phyloP scores from a whole-genome alignment of 1,140 invertebrate genomes.

The Drosophila aff. region DNA sequence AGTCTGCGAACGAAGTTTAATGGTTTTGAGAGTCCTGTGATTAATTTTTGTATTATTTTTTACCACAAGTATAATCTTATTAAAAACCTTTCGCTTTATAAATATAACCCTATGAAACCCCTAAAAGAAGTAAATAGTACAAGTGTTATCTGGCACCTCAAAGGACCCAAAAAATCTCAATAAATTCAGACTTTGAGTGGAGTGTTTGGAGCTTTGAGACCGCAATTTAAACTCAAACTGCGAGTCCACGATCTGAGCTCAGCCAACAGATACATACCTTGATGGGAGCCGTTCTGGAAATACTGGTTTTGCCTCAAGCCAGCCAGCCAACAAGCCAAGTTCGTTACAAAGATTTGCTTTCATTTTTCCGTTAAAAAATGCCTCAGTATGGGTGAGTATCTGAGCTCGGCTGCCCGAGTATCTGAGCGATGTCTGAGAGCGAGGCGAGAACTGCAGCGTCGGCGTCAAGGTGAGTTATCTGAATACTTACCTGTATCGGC shows the following conservation, averaged over 20 bases:
- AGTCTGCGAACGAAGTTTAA: too few relatives aligned
- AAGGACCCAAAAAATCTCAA: neutral
- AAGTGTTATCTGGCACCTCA: too few relatives aligned
- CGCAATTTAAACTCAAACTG: slow-evolving; percentile 26
- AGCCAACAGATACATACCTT: slow-evolving; percentile 70
- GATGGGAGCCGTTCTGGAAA: slow-evolving; percentile 59
- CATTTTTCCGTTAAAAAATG: slow-evolving; percentile 76
- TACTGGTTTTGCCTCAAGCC: slow-evolving; percentile 71
- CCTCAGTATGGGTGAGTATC: slow-evolving; percentile 27
- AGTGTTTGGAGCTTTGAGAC: neutral
- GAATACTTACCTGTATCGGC: slow-evolving; percentile 27
- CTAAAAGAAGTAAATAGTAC: too few relatives aligned
- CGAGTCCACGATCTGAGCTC: slow-evolving; percentile 4
- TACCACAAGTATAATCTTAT: too few relatives aligned
- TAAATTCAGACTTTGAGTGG: neutral
- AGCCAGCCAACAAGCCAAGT: slow-evolving; percentile 57
- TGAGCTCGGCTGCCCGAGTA: slow-evolving; percentile 10
- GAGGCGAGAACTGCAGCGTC: slow-evolving; percentile 15
- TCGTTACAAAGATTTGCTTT: slow-evolving; percentile 82
- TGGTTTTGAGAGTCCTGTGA: too few relatives aligned
- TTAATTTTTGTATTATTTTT: too few relatives aligned
- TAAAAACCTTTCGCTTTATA: too few relatives aligned
- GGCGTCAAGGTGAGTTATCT: slow-evolving; percentile 43
- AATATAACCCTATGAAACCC: too few relatives aligned
- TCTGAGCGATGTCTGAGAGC: slow-evolving; percentile 9